Evolutionary conservation across 2,113 vertebrate genomes (phyloP), one percentile per base, ranked within the genome.

Genomic region (Tenebrosternarchus preto): DNA sequence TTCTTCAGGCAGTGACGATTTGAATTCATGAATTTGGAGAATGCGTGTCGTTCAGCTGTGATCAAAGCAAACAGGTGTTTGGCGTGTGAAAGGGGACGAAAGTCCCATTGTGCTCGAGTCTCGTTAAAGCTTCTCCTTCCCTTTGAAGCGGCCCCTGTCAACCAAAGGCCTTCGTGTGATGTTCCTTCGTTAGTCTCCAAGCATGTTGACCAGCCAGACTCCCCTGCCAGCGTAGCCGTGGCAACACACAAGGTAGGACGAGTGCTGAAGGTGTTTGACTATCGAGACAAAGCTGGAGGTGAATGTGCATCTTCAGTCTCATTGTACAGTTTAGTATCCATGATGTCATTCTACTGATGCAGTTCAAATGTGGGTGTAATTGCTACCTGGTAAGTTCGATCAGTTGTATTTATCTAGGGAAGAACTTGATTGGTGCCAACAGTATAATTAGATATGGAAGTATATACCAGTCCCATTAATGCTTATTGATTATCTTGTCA

Each of bases 91-190:
- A 73, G 46, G 12, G 60, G 71, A 83, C 69, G 24, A 82, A 73
- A 82, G 7, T 39, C n/a, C 4, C 55, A 61, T 55, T 63, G 76
- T 19, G 63, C 2, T 33, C 0, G 15, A 33, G 67, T 71, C 71
- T 75, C 4, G 39, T 29, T 64, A 60, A 75, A 73, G 50, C 53
- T 29, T n/a, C 9, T 68, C 3, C 61, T 85, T 66, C 73, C 70
- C 61, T 85, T 73, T 66, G 7, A 84, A 94, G 88, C 86, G 91
- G 92, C 83, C 43, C 70, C 85, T 85, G 84, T 90, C 77, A 73
- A 63, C 46, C 93, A 92, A 88, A 93, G 83, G 86, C 72, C 87
- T 0, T 93, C 93, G 59, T 91, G 90, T 87, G 90, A 92, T 86
- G 87, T 90, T 76, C 82, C 77, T 15, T 84, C 59, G 63, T 90